A percentile compares a stretch with the other conserved stretches of the same genome.
Conservation (phyloP, 2,113 vertebrate genomes). For the Aviceda subcristata region DNA sequence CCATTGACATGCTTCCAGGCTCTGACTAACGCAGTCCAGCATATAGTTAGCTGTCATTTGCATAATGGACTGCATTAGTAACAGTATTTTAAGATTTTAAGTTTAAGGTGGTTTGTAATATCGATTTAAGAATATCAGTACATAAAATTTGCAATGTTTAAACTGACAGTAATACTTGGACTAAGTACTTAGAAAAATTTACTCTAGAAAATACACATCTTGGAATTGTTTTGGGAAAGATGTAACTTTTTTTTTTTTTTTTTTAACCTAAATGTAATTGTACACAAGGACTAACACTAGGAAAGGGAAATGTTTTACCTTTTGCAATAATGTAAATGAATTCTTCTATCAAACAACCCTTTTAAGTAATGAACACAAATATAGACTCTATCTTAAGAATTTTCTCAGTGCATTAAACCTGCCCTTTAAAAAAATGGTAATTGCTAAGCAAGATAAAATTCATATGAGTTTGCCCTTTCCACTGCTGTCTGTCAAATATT, state of each 20-base stretch:
- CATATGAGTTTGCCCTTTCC: conserved; percentile 21
- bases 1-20: not conserved
- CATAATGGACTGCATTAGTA: not conserved
- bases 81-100: not conserved
- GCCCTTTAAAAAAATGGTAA: conserved; percentile 54
- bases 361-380: conserved; percentile 1
- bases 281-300: not conserved
- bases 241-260: not conserved
- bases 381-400: conserved; percentile 5
- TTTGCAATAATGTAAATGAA: not conserved
- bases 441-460: conserved; percentile 44
- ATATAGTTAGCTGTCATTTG: not conserved
- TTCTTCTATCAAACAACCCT: not conserved
- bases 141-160: not conserved
- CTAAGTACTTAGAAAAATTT: not conserved
- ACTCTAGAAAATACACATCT: not conserved
- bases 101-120: not conserved
- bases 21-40: not conserved
- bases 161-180: not conserved
- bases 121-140: not conserved
- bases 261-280: not conserved
- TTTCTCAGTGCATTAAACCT: conserved; percentile 1
- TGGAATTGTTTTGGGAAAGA: not conserved
- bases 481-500: conserved; percentile 31
- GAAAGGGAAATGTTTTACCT: not conserved